Evolutionary conservation across 2,888 invertebrate species (phyloP).

Genomic region (Zootermopsis nevadensis): DNA sequence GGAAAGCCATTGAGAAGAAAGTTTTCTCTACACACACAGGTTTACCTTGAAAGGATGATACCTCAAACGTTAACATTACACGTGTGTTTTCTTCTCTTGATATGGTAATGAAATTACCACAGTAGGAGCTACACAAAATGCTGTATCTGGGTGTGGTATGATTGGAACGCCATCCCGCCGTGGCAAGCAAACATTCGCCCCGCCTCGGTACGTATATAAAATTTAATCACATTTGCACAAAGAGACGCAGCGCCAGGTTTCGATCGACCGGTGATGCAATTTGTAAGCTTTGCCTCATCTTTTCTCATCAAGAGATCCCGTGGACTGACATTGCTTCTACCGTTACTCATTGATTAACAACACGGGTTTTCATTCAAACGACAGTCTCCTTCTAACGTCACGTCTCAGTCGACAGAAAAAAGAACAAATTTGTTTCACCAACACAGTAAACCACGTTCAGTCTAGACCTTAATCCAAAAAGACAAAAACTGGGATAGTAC

Average conservation of each 20-base stretch:
- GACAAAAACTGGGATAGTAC: too few species aligned
- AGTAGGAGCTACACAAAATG: neutral
- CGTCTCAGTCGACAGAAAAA: too few species aligned
- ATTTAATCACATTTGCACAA: constrained; percentile 13
- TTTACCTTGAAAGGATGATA: neutral
- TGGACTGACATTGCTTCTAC: neutral
- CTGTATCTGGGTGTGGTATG: neutral
- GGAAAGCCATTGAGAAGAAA: too few species aligned
- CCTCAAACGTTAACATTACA: neutral
- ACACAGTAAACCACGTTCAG: too few species aligned
- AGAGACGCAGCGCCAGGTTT: neutral
- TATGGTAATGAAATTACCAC: neutral
- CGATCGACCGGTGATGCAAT: neutral
- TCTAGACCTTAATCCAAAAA: too few species aligned
- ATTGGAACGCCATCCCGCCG: neutral
- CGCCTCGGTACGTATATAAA: neutral
- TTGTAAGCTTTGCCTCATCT: neutral
- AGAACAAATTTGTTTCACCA: too few species aligned
- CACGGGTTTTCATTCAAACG: too few species aligned
- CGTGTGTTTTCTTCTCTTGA: neutral
- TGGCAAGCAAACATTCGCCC: constrained; percentile 4
- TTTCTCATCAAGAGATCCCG: neutral
- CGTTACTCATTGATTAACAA: neutral
- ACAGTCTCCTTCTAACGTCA: too few species aligned
- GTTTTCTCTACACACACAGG: neutral